Base-by-base conservation (phyloP, 2,113 vertebrate species). In the Ophthalmolycus amberensis region DNA sequence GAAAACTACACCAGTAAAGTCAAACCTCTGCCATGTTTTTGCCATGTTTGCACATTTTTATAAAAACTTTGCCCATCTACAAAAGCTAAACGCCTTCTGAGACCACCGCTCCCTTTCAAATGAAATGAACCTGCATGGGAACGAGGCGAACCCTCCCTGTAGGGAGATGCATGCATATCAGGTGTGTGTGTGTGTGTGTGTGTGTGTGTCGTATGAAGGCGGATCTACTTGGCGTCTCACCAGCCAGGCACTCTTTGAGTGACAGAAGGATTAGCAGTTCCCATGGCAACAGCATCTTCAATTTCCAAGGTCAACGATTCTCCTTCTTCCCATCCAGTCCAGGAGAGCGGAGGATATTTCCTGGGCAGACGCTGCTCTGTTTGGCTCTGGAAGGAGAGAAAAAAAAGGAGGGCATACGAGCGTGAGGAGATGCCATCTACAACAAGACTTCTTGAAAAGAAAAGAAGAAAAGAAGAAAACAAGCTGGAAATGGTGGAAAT, bases 241-340 rank as follows among this genome's bases (percentile, higher is more conserved):
- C 97, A 96, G 96, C 86, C 84, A 95, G 95, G 92, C 94, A 95
- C 90, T 90, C 94, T 93, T 95, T 95, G 96, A 98, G 94, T 95
- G 96, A 96, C 95, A 98, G 96, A 91, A 97, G 96, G 94, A 96
- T 96, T 96, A 97, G 91, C 94, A 97, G 96, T 97, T 97, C 95
- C 97, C 97, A 97, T 97, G 96, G 97, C 95, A 97, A 97, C 96
- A 95, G 89, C 96, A 97, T 97, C 95, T 96, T 97, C 95, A 96
- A 94, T 96, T 96, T 95, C 91, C 95, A 96, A 97, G 95, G 97
- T 96, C 96, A 96, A 96, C 95, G 95, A 95, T 92, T 91, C 50
- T 83, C 80, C 91, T 84, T 95, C 94, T 95, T 97, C 88, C 89
- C 91, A 93, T 94, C 83, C 93, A 95, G 94, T 82, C 83, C 80